phyloP scores from a whole-genome alignment of 64 coral and sea anemone genomes.

The Hydrozoanthus tunicans region DNA sequence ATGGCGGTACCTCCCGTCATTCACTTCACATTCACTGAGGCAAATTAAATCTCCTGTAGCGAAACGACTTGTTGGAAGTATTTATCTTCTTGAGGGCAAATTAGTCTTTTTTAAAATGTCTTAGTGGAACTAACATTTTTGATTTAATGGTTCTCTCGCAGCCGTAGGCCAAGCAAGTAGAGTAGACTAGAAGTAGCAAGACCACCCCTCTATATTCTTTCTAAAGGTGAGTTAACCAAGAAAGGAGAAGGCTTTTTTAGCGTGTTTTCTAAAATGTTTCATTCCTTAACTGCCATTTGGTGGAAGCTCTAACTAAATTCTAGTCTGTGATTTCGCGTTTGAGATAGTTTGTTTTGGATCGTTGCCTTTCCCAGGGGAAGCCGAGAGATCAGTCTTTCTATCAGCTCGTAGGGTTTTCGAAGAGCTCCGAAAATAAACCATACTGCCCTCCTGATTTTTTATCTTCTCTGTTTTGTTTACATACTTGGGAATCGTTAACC shows the following conservation, averaged over 20 bases:
- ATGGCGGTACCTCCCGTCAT: constrained; percentile 28
- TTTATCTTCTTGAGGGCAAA: constrained; percentile 21
- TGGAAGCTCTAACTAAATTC: background rate
- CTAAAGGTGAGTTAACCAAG: constrained; percentile 36
- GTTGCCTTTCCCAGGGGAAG: constrained; percentile 45
- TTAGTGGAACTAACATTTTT: background rate
- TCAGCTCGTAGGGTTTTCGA: background rate
- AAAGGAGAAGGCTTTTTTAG: background rate
- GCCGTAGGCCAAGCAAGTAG: constrained; percentile 49
- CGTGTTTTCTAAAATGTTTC: background rate
- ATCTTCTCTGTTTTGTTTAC: constrained; percentile 26
- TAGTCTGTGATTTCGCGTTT: background rate
- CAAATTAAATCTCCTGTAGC: constrained; percentile 42
- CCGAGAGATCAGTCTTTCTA: background rate
- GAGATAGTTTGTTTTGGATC: constrained; percentile 40
- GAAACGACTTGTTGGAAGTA: constrained; percentile 38
- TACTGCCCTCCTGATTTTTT: background rate
- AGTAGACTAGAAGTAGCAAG: constrained; percentile 57
- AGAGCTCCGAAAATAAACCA: constrained; percentile 2
- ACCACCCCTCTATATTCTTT: constrained; percentile 25
- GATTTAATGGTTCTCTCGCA: constrained; percentile 19
- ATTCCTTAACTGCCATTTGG: background rate
- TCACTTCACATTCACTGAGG: constrained; percentile 6
- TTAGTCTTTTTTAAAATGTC: constrained; percentile 9
- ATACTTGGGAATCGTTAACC: constrained; percentile 1